A percentile compares a stretch with the other conserved stretches of the same genome.
phyloP scores from a whole-genome alignment of 2,888 invertebrate species.

The Cryptus armator region DNA sequence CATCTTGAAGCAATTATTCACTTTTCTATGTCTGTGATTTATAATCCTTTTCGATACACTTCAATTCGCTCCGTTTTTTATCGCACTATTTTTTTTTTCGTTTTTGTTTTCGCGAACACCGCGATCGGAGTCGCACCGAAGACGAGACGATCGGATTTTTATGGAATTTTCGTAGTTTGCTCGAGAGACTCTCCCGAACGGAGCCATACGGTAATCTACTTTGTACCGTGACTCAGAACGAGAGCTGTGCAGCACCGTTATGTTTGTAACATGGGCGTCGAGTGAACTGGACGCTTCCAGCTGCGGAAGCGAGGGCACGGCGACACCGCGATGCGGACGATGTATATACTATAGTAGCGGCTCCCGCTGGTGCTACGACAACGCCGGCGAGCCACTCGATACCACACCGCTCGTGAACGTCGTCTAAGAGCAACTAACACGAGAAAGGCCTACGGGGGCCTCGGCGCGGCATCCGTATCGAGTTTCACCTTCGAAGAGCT shows the following conservation, averaged over 20 bases:
- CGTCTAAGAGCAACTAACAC: constrained; percentile 74
- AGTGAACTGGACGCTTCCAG: constrained; percentile 31
- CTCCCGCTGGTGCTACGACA: constrained; percentile 5
- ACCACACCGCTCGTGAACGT: constrained; percentile 65
- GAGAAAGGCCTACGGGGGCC: constrained; percentile 71
- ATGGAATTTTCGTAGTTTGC: background rate
- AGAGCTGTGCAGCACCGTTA: constrained; percentile 56
- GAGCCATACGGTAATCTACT: constrained; percentile 59
- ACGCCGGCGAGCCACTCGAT: constrained; percentile 48
- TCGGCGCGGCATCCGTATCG: constrained; percentile 44
- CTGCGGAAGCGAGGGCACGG: constrained; percentile 40
- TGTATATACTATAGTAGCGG: background rate
- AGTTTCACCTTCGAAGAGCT: constrained; percentile 69
- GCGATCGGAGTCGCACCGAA: background rate
- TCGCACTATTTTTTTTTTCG: background rate
- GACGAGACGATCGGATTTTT: background rate
- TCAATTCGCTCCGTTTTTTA: background rate
- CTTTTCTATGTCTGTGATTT: constrained; percentile 31
- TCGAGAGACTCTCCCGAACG: constrained; percentile 28
- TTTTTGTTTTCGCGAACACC: background rate
- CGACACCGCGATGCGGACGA: constrained; percentile 34
- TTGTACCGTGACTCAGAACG: constrained; percentile 44
- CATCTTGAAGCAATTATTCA: constrained; percentile 70
- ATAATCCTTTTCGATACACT: constrained; percentile 61
- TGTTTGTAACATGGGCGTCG: constrained; percentile 57